Evolutionary conservation across 2,797 vertebrate species (phyloP).

Genomic region (Myotis myotis): DNA sequence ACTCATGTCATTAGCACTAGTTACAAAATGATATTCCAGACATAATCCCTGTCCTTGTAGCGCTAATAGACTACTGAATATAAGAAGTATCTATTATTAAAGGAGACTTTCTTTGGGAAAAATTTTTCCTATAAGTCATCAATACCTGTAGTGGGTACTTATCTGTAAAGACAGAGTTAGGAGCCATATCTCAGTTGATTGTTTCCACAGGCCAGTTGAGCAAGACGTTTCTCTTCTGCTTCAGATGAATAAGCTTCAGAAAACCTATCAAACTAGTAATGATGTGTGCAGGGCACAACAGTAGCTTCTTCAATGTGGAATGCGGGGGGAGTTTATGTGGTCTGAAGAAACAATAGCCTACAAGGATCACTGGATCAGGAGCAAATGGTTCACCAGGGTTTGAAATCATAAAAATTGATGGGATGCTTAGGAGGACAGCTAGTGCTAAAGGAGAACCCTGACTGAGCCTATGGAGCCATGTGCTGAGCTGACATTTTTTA

Average conservation of each 20-base stretch:
- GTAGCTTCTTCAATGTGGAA: background rate
- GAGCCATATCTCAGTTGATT: background rate
- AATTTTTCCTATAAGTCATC: background rate
- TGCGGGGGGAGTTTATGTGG: background rate
- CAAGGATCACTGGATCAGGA: background rate
- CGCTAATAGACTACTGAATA: background rate
- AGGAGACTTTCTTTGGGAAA: background rate
- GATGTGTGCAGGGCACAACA: background rate
- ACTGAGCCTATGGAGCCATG: background rate
- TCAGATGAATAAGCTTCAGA: background rate
- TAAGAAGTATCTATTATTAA: background rate
- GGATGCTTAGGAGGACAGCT: background rate
- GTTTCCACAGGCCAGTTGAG: background rate
- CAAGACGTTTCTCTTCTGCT: background rate
- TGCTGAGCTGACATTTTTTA: background rate
- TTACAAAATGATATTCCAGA: background rate
- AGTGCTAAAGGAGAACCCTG: background rate
- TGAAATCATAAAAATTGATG: background rate
- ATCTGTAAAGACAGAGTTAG: background rate
- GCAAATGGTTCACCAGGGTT: background rate
- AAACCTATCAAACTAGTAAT: background rate
- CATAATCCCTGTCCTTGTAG: background rate
- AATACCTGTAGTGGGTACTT: background rate
- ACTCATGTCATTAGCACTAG: background rate
- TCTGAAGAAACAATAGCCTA: background rate